phyloP scores from a whole-genome alignment of 2,797 vertebrate species.

The Brachyalestes nurse region DNA sequence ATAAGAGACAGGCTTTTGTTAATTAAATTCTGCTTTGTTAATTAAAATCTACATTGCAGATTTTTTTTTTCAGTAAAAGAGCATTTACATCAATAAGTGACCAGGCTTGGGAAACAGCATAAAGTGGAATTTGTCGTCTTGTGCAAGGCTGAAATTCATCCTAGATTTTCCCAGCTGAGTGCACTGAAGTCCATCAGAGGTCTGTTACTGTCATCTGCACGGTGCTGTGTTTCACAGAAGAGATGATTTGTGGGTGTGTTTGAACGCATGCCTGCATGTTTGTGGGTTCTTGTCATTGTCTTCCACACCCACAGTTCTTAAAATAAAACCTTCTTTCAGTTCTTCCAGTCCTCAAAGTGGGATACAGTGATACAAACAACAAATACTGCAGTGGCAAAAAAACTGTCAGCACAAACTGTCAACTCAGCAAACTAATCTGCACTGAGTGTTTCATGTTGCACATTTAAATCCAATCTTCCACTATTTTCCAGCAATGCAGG shows the following conservation, averaged over 20 bases:
- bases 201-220: conserved; percentile 7
- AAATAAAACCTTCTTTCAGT: conserved; percentile 23
- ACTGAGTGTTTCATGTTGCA: background rate
- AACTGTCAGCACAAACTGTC: background rate
- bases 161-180: background rate
- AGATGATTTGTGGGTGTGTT: conserved; percentile 20
- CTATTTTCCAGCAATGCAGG: too few relatives aligned
- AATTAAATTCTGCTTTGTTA: too few relatives aligned
- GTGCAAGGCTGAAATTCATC: background rate
- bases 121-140: background rate
- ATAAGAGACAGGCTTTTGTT: too few relatives aligned
- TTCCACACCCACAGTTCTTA: conserved; percentile 4
- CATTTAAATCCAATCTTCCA: background rate
- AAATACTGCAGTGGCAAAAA: background rate
- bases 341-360: conserved; percentile 12
- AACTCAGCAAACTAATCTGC: conserved; percentile 4
- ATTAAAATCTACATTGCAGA: too few relatives aligned
- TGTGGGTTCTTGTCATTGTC: conserved; percentile 27
- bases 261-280: conserved; percentile 12
- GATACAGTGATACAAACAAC: background rate
- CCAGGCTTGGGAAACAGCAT: background rate
- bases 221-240: background rate
- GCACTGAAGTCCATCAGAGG: background rate
- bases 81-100: too few relatives aligned
- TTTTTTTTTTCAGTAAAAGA: too few relatives aligned